Base-by-base conservation (phyloP, 1,140 invertebrate genomes). In the Laodelphax striatellus region DNA sequence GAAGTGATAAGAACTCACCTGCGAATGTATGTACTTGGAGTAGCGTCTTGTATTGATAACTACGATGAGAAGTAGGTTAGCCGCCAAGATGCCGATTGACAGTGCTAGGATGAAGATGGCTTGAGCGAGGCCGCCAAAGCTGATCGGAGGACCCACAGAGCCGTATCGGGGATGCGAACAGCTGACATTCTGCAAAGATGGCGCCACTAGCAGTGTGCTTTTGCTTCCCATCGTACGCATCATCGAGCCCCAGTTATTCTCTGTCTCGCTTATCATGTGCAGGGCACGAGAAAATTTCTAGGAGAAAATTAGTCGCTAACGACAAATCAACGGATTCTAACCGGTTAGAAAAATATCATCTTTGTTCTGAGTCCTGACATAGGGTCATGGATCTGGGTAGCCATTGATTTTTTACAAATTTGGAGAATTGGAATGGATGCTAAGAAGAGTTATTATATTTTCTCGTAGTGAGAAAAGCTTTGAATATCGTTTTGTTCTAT, bases 11-110 rank as follows among this genome's bases (percentile, higher is more conserved):
- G 34, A 13, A 38, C 34, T 73, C 73, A 90, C 87, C 85, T 90
- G 88, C 67, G 87, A 84, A 71, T 89, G 86, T 63, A 91, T 90
- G 70, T 88, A 90, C 70, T 87, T 88, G 62, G 84, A 82, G 71
- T 90, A 91, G 57, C 85, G 76, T 21, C 85, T 76, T 70, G 84
- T 89, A 71, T 90, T 91, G 65, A 91, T 81, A 16, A 91, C 87
- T 63, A 86, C 83, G 62, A 91, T 88, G n/a, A 90, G 79, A 52
- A 90, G 73, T 13, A 87, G 73, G 72, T 91, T 91, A 17, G 85
- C 85, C 10, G 81, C 80, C 16, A 90, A 80, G 58, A 90, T 88
- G 13, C 85, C 85, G 68, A 86, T 76, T 22, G 87, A 88, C 24
- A 90, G 72, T 2, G 83, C 69, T 42, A 90, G 76, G 64, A 91